Percentiles rank a stretch among this genome's conserved stretches.
Evolutionary conservation across 2,797 vertebrate species (phyloP).

Genomic region (Chlorospingus semifuscus): DNA sequence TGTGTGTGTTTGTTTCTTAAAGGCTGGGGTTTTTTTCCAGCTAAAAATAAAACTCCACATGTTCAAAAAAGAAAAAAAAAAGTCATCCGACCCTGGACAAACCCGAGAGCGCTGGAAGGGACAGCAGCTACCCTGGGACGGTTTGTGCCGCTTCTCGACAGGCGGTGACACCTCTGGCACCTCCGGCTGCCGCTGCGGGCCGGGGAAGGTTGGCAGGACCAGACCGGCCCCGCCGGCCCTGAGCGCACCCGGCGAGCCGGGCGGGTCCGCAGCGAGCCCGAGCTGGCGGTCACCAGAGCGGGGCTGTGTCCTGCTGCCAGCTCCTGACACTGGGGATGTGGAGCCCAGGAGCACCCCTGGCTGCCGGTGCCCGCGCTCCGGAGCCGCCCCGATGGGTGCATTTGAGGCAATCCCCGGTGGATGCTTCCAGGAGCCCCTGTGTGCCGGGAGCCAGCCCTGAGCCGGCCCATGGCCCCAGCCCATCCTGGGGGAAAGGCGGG

Average conservation of each 20-base stretch:
- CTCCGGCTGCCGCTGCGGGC: rapidly evolving
- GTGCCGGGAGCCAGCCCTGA: not conserved
- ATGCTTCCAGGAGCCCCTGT: not conserved
- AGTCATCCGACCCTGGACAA: not conserved
- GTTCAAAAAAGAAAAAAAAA: not conserved
- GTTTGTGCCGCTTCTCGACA: not conserved
- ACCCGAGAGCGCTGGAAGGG: not conserved
- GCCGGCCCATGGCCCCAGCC: not conserved
- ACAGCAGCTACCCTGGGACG: not conserved
- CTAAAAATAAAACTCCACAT: conserved; percentile 40
- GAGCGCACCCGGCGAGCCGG: not conserved
- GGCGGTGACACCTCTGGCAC: not conserved
- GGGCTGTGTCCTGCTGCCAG: not conserved
- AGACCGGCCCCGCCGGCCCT: not conserved
- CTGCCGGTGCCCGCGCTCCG: rapidly evolving
- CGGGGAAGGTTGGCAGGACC: rapidly evolving
- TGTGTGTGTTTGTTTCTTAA: not conserved
- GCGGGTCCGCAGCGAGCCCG: rapidly evolving
- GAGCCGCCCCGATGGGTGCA: rapidly evolving
- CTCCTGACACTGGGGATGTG: rapidly evolving
- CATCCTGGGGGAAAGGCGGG: not conserved
- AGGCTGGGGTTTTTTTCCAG: not conserved
- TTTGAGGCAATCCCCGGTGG: not conserved
- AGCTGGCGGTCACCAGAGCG: not conserved
- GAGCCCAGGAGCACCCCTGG: not conserved